These are phyloP conservation scores for Hofmannophila pseudospretella DNA, from an alignment of 2,888 invertebrate species.

Conservation along the genomic window DNA sequence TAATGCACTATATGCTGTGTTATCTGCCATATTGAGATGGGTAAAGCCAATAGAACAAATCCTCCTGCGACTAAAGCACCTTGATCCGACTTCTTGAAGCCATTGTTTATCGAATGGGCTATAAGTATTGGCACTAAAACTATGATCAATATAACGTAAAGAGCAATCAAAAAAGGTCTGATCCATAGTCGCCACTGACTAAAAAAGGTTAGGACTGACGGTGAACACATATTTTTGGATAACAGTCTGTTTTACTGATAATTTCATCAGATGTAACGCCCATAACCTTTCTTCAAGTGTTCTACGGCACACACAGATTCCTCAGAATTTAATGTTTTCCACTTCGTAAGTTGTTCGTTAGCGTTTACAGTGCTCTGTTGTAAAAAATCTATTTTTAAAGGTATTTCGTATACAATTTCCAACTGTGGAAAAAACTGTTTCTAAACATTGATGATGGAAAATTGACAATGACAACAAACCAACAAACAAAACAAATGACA, in stretches of 20 bases:
- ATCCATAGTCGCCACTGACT: slow-evolving; percentile 93
- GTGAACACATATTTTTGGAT: slow-evolving; percentile 52
- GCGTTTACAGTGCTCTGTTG: no score
- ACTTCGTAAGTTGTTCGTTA: no score
- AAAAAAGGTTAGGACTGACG: slow-evolving; percentile 51
- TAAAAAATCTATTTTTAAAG: no score
- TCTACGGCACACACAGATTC: no score
- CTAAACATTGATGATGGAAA: no score
- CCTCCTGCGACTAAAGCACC: slow-evolving; percentile 91
- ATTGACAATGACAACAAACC: no score
- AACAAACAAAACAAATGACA: no score
- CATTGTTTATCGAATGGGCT: slow-evolving; percentile 87
- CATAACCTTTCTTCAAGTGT: slow-evolving; percentile 18
- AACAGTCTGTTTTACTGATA: slow-evolving; percentile 8
- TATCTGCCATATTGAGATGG: slow-evolving; percentile 96
- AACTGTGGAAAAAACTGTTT: no score
- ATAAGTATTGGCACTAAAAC: slow-evolving; percentile 91
- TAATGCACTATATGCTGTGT: slow-evolving; percentile 96
- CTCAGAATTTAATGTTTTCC: no score
- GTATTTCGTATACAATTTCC: no score
- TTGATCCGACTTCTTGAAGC: slow-evolving; percentile 87
- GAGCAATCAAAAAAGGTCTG: slow-evolving; percentile 87
- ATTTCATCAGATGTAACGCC: slow-evolving; percentile 17
- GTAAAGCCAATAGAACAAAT: slow-evolving; percentile 94
- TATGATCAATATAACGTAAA: slow-evolving; percentile 88